Evolutionary conservation across 2,113 vertebrate species (phyloP).

Genomic region (Bambusicola thoracicus): DNA sequence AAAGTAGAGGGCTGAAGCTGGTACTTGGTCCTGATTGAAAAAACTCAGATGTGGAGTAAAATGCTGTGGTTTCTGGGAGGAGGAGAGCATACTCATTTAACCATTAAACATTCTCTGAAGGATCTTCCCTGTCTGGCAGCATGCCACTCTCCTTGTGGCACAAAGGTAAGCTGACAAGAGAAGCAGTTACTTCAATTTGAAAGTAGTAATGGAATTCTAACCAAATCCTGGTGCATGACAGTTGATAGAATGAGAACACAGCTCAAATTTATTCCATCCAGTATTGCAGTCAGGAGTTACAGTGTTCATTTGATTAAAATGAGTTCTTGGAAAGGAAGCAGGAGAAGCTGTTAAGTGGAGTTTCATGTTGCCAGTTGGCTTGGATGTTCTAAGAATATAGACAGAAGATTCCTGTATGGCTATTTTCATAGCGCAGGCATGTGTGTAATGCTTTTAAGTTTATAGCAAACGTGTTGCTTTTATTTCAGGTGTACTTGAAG

Average conservation of each 20-base stretch:
- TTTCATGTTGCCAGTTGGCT: conserved; percentile 51
- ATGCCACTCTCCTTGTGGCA: neutral
- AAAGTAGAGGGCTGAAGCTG: neutral
- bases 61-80: neutral
- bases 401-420: neutral
- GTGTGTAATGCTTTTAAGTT: neutral
- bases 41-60: neutral
- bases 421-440: neutral
- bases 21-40: neutral
- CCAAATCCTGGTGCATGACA: neutral
- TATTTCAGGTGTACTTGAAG: conserved; percentile 93
- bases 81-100: neutral
- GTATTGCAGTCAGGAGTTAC: conserved; percentile 18
- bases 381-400: conserved; percentile 25
- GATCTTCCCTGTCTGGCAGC: neutral
- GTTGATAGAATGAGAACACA: conserved; percentile 3
- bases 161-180: neutral
- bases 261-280: conserved; percentile 41
- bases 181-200: neutral
- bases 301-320: conserved; percentile 37
- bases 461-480: neutral
- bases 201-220: neutral
- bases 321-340: conserved; percentile 35
- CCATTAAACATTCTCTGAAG: neutral
- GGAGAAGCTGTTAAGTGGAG: conserved; percentile 28